Evolutionary conservation across 2,888 invertebrate genomes (phyloP).

Genomic region (Clunio marinus): DNA sequence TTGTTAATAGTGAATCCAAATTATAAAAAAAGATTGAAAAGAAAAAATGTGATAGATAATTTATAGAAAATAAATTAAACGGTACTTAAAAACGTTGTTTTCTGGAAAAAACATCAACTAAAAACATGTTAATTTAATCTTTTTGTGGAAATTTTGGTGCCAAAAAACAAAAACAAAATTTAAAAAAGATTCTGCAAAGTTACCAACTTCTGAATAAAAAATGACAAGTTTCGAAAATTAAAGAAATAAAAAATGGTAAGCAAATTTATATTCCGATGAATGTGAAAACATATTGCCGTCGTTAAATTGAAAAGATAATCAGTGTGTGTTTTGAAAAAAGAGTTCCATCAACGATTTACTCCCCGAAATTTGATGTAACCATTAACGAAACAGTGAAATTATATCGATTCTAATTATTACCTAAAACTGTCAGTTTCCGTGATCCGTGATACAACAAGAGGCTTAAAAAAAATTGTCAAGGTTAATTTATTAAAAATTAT

Average conservation of each 20-base stretch:
- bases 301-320: not conserved
- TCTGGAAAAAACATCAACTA: not conserved
- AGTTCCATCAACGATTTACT: conserved; percentile 16
- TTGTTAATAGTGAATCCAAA: not conserved
- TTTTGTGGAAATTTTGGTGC: conserved; percentile 10
- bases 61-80: not conserved
- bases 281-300: conserved; percentile 23
- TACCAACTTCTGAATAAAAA: not conserved
- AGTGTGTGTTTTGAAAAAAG: not conserved
- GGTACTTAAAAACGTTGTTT: too few species aligned
- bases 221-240: not conserved
- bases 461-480: too few species aligned
- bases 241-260: conserved; percentile 26
- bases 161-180: conserved; percentile 24
- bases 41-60: not conserved
- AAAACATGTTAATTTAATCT: not conserved
- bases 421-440: too few species aligned
- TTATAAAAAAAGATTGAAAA: not conserved
- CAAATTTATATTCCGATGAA: not conserved
- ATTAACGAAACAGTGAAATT: not conserved
- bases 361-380: not conserved
- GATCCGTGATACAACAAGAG: too few species aligned
- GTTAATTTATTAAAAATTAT: too few species aligned
- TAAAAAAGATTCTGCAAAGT: conserved; percentile 1
- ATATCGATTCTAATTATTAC: too few species aligned